A percentile compares a stretch with the other conserved stretches of the same genome.
These are phyloP conservation scores for Muntiacus muntjak DNA, from an alignment of 2,113 vertebrate species.

Conservation along the genomic window DNA sequence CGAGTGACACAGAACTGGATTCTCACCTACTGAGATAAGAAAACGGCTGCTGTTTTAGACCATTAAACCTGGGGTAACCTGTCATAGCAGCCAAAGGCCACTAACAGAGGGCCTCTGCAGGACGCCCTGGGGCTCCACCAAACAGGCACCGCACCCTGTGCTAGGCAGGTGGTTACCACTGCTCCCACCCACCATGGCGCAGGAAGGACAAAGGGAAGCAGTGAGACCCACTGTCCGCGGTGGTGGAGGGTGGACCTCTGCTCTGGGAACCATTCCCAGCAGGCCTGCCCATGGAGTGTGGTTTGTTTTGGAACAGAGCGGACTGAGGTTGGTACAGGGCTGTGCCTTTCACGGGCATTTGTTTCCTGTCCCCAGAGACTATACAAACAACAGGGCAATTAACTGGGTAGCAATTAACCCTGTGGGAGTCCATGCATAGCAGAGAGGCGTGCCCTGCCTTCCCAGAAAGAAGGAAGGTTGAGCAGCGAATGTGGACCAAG, in stretches of 20 bases:
- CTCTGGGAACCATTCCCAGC: neutral
- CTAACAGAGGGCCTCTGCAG: too few species aligned
- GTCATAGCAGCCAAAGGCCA: neutral
- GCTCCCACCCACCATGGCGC: neutral
- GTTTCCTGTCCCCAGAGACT: conserved; percentile 40
- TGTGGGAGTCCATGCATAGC: conserved; percentile 36
- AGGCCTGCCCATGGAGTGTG: neutral
- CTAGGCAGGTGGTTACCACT: neutral
- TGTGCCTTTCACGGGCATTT: conserved; percentile 44
- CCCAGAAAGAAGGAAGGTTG: conserved; percentile 45
- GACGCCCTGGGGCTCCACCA: neutral
- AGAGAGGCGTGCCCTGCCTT: neutral
- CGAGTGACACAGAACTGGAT: neutral
- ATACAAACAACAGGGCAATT: conserved; percentile 51
- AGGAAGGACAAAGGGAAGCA: neutral
- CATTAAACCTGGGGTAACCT: neutral
- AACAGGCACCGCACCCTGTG: neutral
- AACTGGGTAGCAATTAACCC: conserved; percentile 40
- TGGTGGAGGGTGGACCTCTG: too few species aligned
- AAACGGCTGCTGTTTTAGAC: neutral
- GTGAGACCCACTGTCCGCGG: too few species aligned
- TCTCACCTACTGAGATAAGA: neutral
- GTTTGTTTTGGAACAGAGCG: neutral
- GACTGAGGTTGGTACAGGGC: neutral
- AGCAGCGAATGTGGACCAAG: neutral